Conservation (phyloP, 1,140 invertebrate genomes). For the Pollicipes pollicipes region DNA sequence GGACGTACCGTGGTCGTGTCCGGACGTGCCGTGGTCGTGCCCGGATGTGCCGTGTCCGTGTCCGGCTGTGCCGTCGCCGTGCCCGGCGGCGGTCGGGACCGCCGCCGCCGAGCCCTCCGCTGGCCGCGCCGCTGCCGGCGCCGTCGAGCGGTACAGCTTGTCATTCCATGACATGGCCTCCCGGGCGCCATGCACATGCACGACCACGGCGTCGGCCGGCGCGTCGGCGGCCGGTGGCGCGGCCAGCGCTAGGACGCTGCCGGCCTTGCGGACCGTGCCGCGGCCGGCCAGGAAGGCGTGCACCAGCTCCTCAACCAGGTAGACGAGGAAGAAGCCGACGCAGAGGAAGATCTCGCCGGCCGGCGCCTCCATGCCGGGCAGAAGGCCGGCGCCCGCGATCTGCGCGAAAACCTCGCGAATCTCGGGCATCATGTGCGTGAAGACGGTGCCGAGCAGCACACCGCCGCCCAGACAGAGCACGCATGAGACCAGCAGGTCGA, state of each 20-base stretch:
- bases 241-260: no score
- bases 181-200: neutral
- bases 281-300: slow-evolving; percentile 16
- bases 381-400: neutral
- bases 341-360: slow-evolving; percentile 48
- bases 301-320: slow-evolving; percentile 52
- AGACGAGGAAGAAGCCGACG: slow-evolving; percentile 57
- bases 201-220: neutral
- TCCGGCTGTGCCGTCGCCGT: no score
- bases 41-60: no score
- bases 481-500: neutral
- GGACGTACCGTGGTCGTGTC: neutral
- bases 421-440: slow-evolving; percentile 66
- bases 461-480: slow-evolving; percentile 63
- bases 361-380: neutral
- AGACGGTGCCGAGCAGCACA: slow-evolving; percentile 56
- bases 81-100: neutral
- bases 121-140: slow-evolving; percentile 3
- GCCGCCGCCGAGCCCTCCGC: neutral
- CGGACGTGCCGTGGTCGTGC: neutral
- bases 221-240: no score
- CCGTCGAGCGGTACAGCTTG: neutral
- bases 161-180: neutral
- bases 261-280: neutral
- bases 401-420: slow-evolving; percentile 26